phyloP scores from a whole-genome alignment of 35 echinoderm and acorn worm species.

The Chiridota heheva region DNA sequence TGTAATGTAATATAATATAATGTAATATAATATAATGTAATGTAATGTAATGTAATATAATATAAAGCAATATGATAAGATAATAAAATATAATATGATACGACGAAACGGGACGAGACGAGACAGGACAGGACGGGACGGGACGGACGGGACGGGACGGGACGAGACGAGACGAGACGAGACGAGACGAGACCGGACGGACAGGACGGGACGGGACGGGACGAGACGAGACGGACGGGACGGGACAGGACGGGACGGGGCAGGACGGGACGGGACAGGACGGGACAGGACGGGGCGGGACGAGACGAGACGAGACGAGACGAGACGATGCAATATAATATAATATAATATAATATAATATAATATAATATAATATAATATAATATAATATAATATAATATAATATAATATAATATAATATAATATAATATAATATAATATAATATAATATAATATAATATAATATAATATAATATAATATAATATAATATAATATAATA shows the following conservation, averaged over 20 bases:
- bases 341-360: background rate
- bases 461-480: background rate
- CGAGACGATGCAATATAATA: background rate
- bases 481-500: slow-evolving; percentile 11
- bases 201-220: background rate
- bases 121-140: no score
- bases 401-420: background rate
- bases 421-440: background rate
- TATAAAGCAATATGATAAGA: no score
- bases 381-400: background rate
- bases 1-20: background rate
- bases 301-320: background rate
- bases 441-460: no score
- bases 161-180: background rate
- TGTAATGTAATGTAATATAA: background rate
- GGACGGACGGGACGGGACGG: background rate
- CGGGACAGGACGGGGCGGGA: no score
- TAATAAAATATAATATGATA: no score
- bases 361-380: background rate
- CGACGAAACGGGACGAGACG: no score
- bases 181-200: background rate
- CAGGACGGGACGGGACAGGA: background rate
- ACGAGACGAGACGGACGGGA: background rate
- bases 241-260: background rate
- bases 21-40: background rate